phyloP scores from a whole-genome alignment of 2,888 invertebrate species.

The Blastobasis adustella region DNA sequence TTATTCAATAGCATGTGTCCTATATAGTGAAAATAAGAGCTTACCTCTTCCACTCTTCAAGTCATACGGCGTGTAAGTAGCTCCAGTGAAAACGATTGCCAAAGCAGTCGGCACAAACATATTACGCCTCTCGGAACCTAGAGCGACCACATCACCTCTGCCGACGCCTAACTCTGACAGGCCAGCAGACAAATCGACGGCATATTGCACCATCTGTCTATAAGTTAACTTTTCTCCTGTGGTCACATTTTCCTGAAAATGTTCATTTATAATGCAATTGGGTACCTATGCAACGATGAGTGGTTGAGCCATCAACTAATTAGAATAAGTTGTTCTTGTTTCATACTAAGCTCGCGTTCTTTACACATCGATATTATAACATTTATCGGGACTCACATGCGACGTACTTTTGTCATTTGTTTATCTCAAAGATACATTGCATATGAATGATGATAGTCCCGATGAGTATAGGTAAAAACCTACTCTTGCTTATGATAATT shows the following conservation, averaged over 20 bases:
- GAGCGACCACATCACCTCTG: conserved; percentile 68
- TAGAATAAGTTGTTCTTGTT: too few species aligned
- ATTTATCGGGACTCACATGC: too few species aligned
- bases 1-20: too few species aligned
- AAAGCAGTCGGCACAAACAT: conserved; percentile 68
- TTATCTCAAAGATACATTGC: too few species aligned
- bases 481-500: too few species aligned
- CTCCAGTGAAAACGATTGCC: conserved; percentile 61
- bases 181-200: conserved; percentile 67
- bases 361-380: too few species aligned
- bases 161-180: conserved; percentile 62
- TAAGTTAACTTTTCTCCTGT: conserved; percentile 70
- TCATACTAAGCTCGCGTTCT: too few species aligned
- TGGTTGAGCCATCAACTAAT: too few species aligned
- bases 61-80: conserved; percentile 43
- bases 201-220: conserved; percentile 62
- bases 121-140: conserved; percentile 76
- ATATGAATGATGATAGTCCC: too few species aligned
- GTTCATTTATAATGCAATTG: neutral
- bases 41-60: conserved; percentile 41
- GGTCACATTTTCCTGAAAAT: conserved; percentile 64
- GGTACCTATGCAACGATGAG: too few species aligned
- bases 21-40: neutral
- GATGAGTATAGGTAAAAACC: too few species aligned
- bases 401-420: too few species aligned